These are phyloP conservation scores for Sylvilagus floridanus DNA, from an alignment of 2,797 vertebrate genomes.

Conservation along the genomic window DNA sequence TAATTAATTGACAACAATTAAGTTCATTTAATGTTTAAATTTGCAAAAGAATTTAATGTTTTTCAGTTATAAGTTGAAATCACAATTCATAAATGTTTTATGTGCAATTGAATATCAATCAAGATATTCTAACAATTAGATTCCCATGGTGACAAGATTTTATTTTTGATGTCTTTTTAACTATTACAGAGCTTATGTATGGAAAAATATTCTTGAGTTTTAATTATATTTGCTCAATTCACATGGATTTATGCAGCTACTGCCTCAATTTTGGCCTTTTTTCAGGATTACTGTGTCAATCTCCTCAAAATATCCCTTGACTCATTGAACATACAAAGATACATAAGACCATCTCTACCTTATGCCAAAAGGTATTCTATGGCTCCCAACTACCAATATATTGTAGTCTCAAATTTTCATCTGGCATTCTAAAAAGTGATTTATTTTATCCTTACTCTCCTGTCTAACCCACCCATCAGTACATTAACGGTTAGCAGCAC, in stretches of 20 bases:
- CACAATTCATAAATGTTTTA: conserved; percentile 38
- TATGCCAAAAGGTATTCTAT: background rate
- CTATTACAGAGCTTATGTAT: background rate
- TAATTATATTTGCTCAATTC: conserved; percentile 24
- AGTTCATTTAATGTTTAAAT: background rate
- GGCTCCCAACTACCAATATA: background rate
- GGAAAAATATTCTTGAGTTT: background rate
- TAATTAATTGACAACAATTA: conserved; percentile 29
- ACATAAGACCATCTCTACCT: background rate
- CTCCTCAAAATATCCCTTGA: background rate
- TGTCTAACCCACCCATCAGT: background rate
- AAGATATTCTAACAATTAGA: conserved; percentile 62
- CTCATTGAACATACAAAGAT: background rate
- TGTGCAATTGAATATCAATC: background rate
- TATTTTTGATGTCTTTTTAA: conserved; percentile 16
- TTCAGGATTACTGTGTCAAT: background rate
- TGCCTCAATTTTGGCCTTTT: background rate
- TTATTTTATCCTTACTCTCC: background rate
- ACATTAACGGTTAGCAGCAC: background rate
- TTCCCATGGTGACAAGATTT: conserved; percentile 36
- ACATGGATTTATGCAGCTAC: background rate
- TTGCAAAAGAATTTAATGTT: background rate
- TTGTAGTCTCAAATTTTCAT: background rate
- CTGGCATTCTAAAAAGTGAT: background rate
- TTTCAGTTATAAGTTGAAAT: conserved; percentile 45